phyloP scores from a whole-genome alignment of 2,888 invertebrate species.

The Meiosimyza platycephala region DNA sequence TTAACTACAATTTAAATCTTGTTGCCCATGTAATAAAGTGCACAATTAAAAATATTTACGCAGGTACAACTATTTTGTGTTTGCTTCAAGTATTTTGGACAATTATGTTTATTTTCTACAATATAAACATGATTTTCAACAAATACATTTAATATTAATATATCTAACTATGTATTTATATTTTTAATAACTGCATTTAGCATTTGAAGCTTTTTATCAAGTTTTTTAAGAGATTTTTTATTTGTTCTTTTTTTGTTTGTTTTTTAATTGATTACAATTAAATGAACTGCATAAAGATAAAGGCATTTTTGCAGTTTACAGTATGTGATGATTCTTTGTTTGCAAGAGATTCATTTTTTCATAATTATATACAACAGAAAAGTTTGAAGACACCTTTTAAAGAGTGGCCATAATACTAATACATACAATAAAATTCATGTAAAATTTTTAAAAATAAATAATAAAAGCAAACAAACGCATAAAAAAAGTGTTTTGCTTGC shows the following conservation, averaged over 20 bases:
- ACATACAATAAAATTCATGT: too few relatives aligned
- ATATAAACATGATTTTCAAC: background rate
- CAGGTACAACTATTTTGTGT: slow-evolving; percentile 28
- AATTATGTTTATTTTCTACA: background rate
- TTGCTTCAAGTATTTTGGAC: background rate
- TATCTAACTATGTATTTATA: background rate
- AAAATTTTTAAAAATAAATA: too few relatives aligned
- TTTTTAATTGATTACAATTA: background rate
- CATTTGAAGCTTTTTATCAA: background rate
- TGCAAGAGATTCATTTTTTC: too few relatives aligned
- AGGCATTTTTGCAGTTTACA: slow-evolving; percentile 10
- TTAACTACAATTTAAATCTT: too few relatives aligned
- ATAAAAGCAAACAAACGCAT: too few relatives aligned
- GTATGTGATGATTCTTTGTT: too few relatives aligned
- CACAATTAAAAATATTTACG: background rate
- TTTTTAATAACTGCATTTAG: background rate
- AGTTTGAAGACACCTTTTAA: too few relatives aligned
- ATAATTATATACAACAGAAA: too few relatives aligned
- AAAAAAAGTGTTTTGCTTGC: too few relatives aligned
- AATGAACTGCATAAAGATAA: background rate
- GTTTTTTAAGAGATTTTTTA: background rate
- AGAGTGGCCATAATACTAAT: too few relatives aligned
- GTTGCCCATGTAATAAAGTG: too few relatives aligned
- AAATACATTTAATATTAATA: background rate
- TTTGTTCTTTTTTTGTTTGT: slow-evolving; percentile 9